Base-by-base conservation (phyloP, 2,888 invertebrate genomes). In the Diploptera punctata region DNA sequence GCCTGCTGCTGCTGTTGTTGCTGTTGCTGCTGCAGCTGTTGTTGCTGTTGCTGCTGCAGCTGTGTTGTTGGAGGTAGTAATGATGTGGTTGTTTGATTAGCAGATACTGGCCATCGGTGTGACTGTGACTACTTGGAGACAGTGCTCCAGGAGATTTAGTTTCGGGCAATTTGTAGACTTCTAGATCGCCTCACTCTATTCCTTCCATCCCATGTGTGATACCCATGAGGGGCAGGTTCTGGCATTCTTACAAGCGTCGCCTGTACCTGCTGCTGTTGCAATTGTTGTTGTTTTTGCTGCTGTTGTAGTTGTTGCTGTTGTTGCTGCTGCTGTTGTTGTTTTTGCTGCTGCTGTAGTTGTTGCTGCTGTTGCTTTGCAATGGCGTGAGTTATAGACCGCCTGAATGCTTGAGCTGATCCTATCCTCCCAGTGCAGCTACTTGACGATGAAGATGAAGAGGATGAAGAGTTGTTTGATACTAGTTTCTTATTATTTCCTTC, bases 91-190 rank as follows among this genome's bases (percentile, higher is more conserved):
- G 72, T 47, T 60, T 65, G 9, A 83, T 81, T 78, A 82, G 79
- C 60, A 78, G 76, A 73, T 76, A 78, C 68, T 61, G 72, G 71
- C 75, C 75, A 68, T 73, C 76, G 33, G 71, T 57, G 65, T 69
- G 79, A 44, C 57, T 44, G 47, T 44, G 47, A 21, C 65, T 65
- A 29, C 65, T 79, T 67, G 83, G 82, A 73, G 81, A 77, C 10
- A 77, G 72, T 16, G 79, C 76, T 18, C 80, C 85, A 0, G 87
- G 86, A 0, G 87, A 87, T 44, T 85, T 83, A 76, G 84, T 84
- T 77, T 90, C 90, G 0, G 88, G 89, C 29, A 90, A 81, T 78
- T n/a, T 90, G 90, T 29, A 90, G 83, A 76, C 90, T 90, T 77
- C 89, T 85, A 0, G 87, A 87, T 29, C 87, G 80, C 73, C 86